Percentiles rank a stretch among this genome's conserved stretches.
Conservation (phyloP, 1,140 invertebrate species). For the Caerostris darwini region DNA sequence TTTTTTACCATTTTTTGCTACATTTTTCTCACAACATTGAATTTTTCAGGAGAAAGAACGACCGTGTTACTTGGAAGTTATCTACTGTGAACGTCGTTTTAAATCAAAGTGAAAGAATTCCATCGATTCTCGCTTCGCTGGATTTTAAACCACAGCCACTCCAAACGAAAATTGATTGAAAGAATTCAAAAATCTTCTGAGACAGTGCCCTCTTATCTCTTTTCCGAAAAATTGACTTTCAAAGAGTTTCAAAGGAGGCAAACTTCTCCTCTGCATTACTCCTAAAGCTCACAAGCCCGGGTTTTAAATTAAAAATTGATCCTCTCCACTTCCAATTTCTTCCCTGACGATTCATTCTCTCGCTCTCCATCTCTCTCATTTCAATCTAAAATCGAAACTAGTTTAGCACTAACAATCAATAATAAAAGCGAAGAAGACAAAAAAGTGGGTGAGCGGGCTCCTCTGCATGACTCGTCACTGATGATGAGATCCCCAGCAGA, state of each 20-base stretch:
- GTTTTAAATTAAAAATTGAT: constrained; percentile 50
- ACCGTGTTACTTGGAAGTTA: too few species aligned
- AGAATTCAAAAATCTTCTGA: not conserved
- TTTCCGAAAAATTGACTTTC: constrained; percentile 6
- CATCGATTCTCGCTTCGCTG: too few species aligned
- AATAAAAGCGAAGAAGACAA: constrained; percentile 56
- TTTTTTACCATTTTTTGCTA: too few species aligned
- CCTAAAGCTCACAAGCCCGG: constrained; percentile 4
- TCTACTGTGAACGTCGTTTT: too few species aligned
- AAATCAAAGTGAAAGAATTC: too few species aligned
- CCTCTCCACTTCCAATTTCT: constrained; percentile 8
- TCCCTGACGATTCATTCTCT: not conserved
- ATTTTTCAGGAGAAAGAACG: too few species aligned
- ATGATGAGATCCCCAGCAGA: constrained; percentile 66
- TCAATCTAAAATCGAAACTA: constrained; percentile 56
- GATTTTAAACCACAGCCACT: too few species aligned
- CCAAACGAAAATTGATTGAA: not conserved
- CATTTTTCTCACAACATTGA: too few species aligned
- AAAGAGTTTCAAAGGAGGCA: not conserved
- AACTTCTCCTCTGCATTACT: not conserved
- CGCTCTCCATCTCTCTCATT: not conserved
- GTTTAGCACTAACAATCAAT: constrained; percentile 68
- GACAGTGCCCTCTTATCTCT: not conserved
- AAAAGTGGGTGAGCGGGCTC: not conserved
- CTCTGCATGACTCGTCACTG: constrained; percentile 71